Percentiles rank a stretch among this genome's conserved stretches.
Conservation (phyloP, 2,797 vertebrate genomes). For the Gymnocypris eckloni region DNA sequence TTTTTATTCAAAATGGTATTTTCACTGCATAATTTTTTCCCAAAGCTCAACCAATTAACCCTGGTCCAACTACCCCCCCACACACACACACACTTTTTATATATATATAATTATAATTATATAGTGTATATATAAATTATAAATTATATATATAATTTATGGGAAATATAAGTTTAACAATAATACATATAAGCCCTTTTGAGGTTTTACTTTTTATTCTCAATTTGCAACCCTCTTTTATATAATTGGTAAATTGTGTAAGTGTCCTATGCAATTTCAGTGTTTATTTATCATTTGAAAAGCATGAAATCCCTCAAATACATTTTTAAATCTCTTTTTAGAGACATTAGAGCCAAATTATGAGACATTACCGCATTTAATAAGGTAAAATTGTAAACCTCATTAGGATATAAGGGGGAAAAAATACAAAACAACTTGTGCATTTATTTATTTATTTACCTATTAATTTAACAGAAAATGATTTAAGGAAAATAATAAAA, state of each 20-base stretch:
- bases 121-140: too few relatives aligned
- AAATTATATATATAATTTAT: not conserved
- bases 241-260: not conserved
- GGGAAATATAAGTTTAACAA: not conserved
- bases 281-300: not conserved
- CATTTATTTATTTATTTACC: too few relatives aligned
- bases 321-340: not conserved
- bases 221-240: not conserved
- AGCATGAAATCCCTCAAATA: not conserved
- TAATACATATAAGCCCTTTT: not conserved
- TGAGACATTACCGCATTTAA: not conserved
- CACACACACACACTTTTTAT: too few relatives aligned
- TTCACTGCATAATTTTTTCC: not conserved
- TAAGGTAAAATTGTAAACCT: too few relatives aligned
- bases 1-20: not conserved
- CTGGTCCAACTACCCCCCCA: not conserved
- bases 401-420: too few relatives aligned
- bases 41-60: not conserved
- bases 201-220: not conserved
- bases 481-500: not conserved
- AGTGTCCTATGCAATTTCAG: not conserved
- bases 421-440: too few relatives aligned
- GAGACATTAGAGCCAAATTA: not conserved
- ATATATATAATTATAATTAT: not conserved
- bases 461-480: too few relatives aligned